A percentile compares a stretch with the other conserved stretches of the same genome.
Evolutionary conservation across 2,113 vertebrate species (phyloP).

Genomic region (Aythya baeri): DNA sequence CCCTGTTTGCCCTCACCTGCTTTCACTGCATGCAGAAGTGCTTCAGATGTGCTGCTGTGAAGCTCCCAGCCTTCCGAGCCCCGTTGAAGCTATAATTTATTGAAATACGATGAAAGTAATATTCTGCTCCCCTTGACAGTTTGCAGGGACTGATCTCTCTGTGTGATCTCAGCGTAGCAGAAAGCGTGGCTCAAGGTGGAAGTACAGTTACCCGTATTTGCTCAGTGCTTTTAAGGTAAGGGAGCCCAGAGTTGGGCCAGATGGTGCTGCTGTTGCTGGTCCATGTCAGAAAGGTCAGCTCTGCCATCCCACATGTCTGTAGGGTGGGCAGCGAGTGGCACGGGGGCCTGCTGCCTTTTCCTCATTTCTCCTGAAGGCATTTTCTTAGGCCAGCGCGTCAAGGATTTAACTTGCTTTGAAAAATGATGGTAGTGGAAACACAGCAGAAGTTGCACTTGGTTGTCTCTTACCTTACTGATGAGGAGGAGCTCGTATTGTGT

Average conservation of each 20-base stretch:
- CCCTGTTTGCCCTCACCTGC: background rate
- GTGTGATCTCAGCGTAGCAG: background rate
- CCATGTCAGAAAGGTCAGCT: background rate
- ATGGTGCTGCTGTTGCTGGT: accelerated
- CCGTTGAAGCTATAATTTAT: background rate
- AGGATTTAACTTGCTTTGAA: background rate
- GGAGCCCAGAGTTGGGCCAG: accelerated
- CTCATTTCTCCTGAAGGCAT: background rate
- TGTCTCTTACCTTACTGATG: background rate
- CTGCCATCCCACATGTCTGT: background rate
- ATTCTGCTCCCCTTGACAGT: background rate
- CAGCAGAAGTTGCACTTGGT: accelerated
- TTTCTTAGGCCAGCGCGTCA: background rate
- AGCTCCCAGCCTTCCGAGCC: background rate
- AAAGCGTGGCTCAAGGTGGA: background rate
- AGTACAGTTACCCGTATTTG: accelerated
- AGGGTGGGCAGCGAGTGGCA: background rate
- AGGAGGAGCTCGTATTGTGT: background rate
- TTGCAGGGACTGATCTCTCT: background rate
- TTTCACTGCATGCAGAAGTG: background rate
- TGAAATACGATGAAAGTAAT: background rate
- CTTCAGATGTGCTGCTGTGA: background rate
- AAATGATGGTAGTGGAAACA: accelerated
- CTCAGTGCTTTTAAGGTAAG: background rate
- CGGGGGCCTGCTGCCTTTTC: accelerated